Percentiles rank a stretch among this genome's conserved stretches.
Conservation (phyloP, 2,113 vertebrate species). For the Patagioenas fasciata region DNA sequence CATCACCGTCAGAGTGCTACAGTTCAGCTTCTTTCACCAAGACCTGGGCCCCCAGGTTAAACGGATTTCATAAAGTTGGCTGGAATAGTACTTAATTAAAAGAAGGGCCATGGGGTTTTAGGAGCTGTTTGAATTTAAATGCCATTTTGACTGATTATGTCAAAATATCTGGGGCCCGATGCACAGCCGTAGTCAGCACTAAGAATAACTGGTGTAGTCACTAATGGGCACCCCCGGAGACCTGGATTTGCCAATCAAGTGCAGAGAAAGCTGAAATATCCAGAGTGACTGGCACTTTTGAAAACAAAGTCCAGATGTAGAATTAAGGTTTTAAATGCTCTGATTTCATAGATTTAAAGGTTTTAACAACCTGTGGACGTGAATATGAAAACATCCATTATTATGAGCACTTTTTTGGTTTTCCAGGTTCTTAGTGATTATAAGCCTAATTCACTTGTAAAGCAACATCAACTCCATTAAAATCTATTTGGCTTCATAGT, state of each 20-base stretch:
- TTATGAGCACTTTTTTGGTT: not conserved
- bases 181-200: not conserved
- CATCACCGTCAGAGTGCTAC: not conserved
- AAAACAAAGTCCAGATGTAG: not conserved
- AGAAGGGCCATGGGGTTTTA: not conserved
- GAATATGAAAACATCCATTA: not conserved
- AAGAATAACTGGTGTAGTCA: not conserved
- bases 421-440: not conserved
- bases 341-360: not conserved
- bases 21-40: not conserved
- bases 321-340: not conserved
- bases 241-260: not conserved
- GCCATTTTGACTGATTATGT: not conserved
- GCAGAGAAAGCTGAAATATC: not conserved
- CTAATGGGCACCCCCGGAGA: not conserved
- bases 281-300: not conserved
- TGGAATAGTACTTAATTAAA: not conserved
- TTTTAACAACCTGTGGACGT: not conserved
- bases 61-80: not conserved
- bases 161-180: not conserved
- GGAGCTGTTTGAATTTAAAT: constrained; percentile 1
- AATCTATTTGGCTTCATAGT: not conserved
- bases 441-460: not conserved
- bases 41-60: not conserved
- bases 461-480: not conserved